Conservation (phyloP, 2,113 vertebrate genomes). For the Sapayoa aenigma region DNA sequence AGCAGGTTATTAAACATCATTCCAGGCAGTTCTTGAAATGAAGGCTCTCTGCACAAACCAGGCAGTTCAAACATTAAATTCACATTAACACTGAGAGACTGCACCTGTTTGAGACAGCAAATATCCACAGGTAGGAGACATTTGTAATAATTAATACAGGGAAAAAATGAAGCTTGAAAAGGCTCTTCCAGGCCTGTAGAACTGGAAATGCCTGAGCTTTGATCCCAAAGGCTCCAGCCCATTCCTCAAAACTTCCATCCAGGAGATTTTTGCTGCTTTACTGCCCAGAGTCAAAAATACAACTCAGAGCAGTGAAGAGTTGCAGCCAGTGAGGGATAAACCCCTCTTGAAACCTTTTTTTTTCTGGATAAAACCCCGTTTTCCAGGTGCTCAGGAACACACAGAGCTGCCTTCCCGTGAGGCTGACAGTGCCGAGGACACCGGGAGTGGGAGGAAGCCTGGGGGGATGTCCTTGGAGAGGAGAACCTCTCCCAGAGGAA, state of each 20-base stretch:
- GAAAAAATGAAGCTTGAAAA: not conserved
- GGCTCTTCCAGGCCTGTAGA: not conserved
- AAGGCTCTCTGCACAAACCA: not conserved
- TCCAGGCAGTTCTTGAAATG: not conserved
- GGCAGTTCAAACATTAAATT: not conserved
- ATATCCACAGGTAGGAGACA: rapidly evolving
- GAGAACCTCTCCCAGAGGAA: not conserved
- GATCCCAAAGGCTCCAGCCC: not conserved
- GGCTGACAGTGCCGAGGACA: not conserved
- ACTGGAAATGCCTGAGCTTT: not conserved
- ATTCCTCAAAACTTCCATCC: not conserved
- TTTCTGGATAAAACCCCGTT: too few species aligned
- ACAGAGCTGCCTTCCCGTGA: not conserved
- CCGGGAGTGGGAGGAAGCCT: not conserved
- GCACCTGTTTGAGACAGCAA: not conserved
- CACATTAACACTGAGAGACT: not conserved
- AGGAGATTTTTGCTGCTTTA: not conserved
- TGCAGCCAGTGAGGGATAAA: rapidly evolving
- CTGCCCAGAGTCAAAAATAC: not conserved
- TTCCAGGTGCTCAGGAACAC: not conserved
- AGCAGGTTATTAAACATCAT: not conserved
- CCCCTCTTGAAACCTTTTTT: too few species aligned
- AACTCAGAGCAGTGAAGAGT: rapidly evolving
- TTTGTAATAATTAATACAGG: not conserved
- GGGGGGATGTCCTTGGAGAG: rapidly evolving